Base-by-base conservation (phyloP, 2,888 invertebrate genomes). In the Steinernema scapterisci region DNA sequence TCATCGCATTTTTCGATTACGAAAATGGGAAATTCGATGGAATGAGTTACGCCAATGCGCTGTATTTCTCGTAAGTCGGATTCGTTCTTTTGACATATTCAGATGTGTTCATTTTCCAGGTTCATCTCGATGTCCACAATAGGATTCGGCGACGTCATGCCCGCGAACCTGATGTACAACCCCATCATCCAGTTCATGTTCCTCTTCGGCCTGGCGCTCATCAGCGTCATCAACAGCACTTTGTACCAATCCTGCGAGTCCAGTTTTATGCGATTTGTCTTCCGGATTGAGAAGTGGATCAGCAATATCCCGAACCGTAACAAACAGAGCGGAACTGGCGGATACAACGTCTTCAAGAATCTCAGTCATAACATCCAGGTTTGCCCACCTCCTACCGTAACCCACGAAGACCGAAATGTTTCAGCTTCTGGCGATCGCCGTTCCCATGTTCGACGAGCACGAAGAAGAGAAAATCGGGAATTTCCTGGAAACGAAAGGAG, bases 141-240 rank as follows among this genome's bases (percentile, higher is more conserved):
- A 27, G 80, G 79, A 19, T 63, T 80, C 72, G 70, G 78, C 21
- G 78, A 77, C 21, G 75, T 80, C 23, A 74, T 80, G 74, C 80
- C 80, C 6, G 75, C 82, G 27, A 79, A 81, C 52, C 78, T 80
- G 38, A 75, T 82, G 44, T 82, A 80, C 44, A 74, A 73, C 5
- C 82, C 80, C 0, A 45, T 80, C 48, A 72, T 80, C n/a, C 77
- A 82, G 7, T 23, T 80, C 0, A 80, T 80, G 63, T 80, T 80
- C 21, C 74, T 80, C 43, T 73, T 76, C 52, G 80, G 80, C 7
- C 54, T 80, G 27, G 82, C 80, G 23, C 51, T 80, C 19, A 71
- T 80, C 23, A 74, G 77, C 13, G 79, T 80, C 44, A 82, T 80
- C 27, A 80, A 80, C 71, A 80, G 73, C 43, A 80, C 80, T 13